A percentile compares a stretch with the other conserved stretches of the same genome.
Conservation (phyloP, 2,888 invertebrate genomes). For the Esperia sulphurella region DNA sequence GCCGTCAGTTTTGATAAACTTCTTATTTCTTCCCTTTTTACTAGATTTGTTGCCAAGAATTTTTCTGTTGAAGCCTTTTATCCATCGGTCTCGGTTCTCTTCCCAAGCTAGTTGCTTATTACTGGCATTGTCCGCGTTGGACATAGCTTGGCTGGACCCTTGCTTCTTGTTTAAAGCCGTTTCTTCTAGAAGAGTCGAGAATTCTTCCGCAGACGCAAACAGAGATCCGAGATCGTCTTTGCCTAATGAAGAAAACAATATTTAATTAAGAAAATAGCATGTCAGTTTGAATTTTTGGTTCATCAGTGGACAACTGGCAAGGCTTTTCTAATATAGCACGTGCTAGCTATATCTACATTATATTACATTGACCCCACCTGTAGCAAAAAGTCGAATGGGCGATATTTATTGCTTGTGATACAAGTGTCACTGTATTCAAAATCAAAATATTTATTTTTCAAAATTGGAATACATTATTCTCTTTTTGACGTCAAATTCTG, state of each 20-base stretch:
- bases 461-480: no score
- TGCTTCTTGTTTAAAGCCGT: constrained; percentile 83
- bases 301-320: no score
- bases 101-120: constrained; percentile 91
- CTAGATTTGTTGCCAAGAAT: constrained; percentile 50
- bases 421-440: no score
- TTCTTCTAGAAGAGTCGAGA: constrained; percentile 92
- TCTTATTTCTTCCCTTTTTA: constrained; percentile 29
- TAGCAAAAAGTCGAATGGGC: no score
- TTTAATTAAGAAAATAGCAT: neutral
- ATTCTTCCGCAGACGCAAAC: constrained; percentile 93
- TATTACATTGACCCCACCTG: no score
- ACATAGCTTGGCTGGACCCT: constrained; percentile 83
- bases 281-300: no score
- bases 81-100: constrained; percentile 82
- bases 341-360: no score
- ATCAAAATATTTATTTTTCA: no score
- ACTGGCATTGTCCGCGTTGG: constrained; percentile 88
- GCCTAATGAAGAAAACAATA: constrained; percentile 32
- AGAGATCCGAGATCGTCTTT: constrained; percentile 79
- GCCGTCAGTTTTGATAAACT: constrained; percentile 33
- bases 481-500: no score
- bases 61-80: constrained; percentile 77
- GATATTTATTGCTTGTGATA: no score
- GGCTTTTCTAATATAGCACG: no score